These are phyloP conservation scores for Heliconius himera DNA, from an alignment of 1,140 invertebrate genomes.

Conservation along the genomic window DNA sequence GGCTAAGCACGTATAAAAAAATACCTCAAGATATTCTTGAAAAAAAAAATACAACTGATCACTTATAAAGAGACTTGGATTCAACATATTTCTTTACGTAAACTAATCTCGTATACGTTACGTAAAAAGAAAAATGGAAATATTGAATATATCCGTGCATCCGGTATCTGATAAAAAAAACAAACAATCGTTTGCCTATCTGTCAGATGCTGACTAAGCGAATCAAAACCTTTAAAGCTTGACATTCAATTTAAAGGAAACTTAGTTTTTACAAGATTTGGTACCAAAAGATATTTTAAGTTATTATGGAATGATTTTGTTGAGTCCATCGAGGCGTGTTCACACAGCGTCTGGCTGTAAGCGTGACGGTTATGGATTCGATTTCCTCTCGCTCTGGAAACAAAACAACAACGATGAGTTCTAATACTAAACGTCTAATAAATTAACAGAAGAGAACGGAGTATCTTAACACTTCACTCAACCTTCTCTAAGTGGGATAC, in stretches of 20 bases:
- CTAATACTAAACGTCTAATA: too few relatives aligned
- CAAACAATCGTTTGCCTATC: constrained; percentile 17
- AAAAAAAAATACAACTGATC: neutral
- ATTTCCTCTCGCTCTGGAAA: too few relatives aligned
- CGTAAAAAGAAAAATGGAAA: neutral
- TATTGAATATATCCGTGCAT: constrained; percentile 11
- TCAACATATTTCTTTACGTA: neutral
- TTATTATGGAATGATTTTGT: too few relatives aligned
- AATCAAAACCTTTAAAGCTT: constrained; percentile 9
- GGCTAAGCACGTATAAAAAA: too few relatives aligned
- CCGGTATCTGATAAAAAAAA: constrained; percentile 12
- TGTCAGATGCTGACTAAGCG: constrained; percentile 20
- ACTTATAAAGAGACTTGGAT: neutral
- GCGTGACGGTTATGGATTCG: too few relatives aligned
- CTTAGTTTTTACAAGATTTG: neutral
- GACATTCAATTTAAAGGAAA: neutral
- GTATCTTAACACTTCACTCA: too few relatives aligned
- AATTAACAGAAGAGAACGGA: too few relatives aligned
- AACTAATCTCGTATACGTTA: neutral
- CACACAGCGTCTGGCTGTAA: too few relatives aligned
- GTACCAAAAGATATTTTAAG: too few relatives aligned
- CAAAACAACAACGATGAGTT: too few relatives aligned
- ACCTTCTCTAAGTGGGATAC: too few relatives aligned
- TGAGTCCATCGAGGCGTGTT: too few relatives aligned
- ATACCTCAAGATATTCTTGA: neutral